Conservation (phyloP, 2,797 vertebrate genomes). For the Sciaenops ocellatus region DNA sequence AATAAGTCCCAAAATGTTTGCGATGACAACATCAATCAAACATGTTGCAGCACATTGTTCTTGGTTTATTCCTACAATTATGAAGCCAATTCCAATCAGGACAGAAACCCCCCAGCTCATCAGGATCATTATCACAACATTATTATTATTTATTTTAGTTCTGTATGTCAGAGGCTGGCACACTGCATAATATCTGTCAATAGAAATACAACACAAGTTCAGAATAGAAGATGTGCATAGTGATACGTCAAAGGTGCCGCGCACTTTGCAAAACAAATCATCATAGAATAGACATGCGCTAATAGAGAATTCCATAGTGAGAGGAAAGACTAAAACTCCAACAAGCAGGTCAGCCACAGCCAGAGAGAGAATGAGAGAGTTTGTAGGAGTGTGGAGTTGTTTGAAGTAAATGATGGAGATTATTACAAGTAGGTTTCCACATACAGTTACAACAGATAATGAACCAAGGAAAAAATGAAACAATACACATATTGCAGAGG, state of each 20-base stretch:
- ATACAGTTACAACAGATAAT: slow-evolving; percentile 23
- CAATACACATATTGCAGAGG: background rate
- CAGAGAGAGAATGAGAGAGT: slow-evolving; percentile 82
- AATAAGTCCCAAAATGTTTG: slow-evolving; percentile 67
- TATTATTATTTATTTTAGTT: slow-evolving; percentile 15
- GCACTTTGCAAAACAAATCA: slow-evolving; percentile 37
- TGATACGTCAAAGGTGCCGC: slow-evolving; percentile 9
- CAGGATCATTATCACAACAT: slow-evolving; percentile 79
- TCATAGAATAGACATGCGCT: slow-evolving; percentile 7
- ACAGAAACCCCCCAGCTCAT: slow-evolving; percentile 85
- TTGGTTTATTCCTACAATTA: slow-evolving; percentile 82
- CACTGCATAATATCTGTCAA: slow-evolving; percentile 47
- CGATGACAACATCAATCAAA: background rate
- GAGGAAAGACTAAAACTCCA: slow-evolving; percentile 64
- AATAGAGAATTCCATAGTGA: slow-evolving; percentile 21
- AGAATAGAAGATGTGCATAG: slow-evolving; percentile 50
- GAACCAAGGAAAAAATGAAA: slow-evolving; percentile 10
- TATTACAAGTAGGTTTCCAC: slow-evolving; percentile 83
- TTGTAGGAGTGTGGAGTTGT: slow-evolving; percentile 89
- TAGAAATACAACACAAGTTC: slow-evolving; percentile 55
- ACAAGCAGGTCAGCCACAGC: slow-evolving; percentile 79
- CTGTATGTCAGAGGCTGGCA: slow-evolving; percentile 54
- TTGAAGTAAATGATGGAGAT: slow-evolving; percentile 90
- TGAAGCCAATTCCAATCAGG: slow-evolving; percentile 82
- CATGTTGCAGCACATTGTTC: slow-evolving; percentile 50